These are phyloP conservation scores for Chloropsis hardwickii DNA, from an alignment of 2,113 vertebrate genomes.

Conservation along the genomic window DNA sequence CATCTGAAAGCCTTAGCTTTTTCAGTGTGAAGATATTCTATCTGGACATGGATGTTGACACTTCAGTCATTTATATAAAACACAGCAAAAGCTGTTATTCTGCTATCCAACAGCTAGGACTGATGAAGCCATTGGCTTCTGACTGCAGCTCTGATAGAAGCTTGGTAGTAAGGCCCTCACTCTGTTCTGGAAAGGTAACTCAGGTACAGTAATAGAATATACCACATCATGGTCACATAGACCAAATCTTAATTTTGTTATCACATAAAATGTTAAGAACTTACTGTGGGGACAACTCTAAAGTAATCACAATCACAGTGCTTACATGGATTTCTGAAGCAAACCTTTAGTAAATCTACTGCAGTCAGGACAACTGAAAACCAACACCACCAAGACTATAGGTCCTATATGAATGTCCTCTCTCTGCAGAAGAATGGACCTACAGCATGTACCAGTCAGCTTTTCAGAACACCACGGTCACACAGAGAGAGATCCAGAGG, in stretches of 20 bases:
- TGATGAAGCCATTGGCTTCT: neutral
- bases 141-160: neutral
- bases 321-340: neutral
- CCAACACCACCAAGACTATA: neutral
- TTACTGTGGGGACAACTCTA: neutral
- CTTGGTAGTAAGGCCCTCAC: neutral
- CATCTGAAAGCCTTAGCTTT: neutral
- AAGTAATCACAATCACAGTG: neutral
- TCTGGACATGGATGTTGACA: neutral
- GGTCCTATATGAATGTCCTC: neutral
- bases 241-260: neutral
- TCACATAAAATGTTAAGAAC: neutral
- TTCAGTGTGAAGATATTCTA: neutral
- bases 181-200: neutral
- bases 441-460: neutral
- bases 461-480: neutral
- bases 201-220: neutral
- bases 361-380: neutral
- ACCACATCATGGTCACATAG: neutral
- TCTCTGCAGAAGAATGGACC: neutral
- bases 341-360: neutral
- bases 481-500: accelerated
- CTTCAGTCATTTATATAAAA: neutral
- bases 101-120: neutral
- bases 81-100: neutral